Conservation (phyloP, 2,888 invertebrate species). For the Hololepta plana region DNA sequence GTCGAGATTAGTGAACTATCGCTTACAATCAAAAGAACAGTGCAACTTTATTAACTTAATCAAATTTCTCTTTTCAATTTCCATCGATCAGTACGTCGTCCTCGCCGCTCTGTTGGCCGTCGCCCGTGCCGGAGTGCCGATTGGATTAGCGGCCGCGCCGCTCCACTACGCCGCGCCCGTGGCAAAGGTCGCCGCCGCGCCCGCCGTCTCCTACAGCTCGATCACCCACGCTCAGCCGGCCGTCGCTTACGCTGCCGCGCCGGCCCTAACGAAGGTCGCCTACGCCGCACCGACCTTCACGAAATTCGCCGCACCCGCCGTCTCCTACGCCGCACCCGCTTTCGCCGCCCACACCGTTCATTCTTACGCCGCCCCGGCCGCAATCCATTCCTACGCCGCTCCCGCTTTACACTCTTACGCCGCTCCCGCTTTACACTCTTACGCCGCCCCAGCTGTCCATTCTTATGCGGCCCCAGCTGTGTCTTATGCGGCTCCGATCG, state of each 20-base stretch:
- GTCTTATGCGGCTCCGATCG: slow-evolving; percentile 9
- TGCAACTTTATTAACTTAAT: too few relatives aligned
- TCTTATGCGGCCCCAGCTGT: slow-evolving; percentile 10
- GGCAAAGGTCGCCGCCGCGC: slow-evolving; percentile 7
- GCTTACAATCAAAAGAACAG: too few relatives aligned
- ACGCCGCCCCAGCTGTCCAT: slow-evolving; percentile 8
- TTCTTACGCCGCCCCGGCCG: slow-evolving; percentile 5
- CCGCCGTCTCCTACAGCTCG: slow-evolving; percentile 9
- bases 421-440: slow-evolving; percentile 6
- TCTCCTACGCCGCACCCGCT: slow-evolving; percentile 7
- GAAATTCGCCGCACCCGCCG: slow-evolving; percentile 8
- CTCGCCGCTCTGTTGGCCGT: slow-evolving; percentile 12
- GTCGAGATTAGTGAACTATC: too few relatives aligned
- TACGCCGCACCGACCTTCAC: slow-evolving; percentile 14
- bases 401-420: slow-evolving; percentile 6
- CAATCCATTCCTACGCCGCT: slow-evolving; percentile 11
- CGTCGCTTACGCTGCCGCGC: slow-evolving; percentile 12
- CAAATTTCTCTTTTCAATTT: too few relatives aligned
- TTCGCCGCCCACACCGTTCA: slow-evolving; percentile 3
- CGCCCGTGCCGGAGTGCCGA: slow-evolving; percentile 12
- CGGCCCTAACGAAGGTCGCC: too few relatives aligned
- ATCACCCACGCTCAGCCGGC: slow-evolving; percentile 8
- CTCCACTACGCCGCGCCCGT: slow-evolving; percentile 8
- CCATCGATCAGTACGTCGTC: slow-evolving; percentile 11
- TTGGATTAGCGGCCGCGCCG: slow-evolving; percentile 12